These are phyloP conservation scores for Meriones psammophilus DNA, from an alignment of 2,797 vertebrate species.

Conservation along the genomic window DNA sequence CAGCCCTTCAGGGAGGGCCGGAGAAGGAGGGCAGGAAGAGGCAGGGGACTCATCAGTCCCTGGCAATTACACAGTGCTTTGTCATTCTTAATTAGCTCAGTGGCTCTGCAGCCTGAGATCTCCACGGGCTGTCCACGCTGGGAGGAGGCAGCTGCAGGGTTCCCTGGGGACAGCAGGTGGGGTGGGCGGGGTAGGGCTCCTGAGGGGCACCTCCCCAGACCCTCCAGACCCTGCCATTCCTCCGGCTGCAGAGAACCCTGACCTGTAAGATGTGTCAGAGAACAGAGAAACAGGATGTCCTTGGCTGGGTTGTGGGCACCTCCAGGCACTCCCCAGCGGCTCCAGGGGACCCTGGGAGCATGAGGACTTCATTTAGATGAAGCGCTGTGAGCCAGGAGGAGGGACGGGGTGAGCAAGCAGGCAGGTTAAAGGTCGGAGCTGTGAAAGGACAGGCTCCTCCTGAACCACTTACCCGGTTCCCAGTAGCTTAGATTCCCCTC, in stretches of 20 bases:
- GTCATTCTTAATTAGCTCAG: slow-evolving; percentile 71
- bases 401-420: neutral
- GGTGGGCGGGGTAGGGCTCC: neutral
- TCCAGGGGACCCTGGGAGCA: neutral
- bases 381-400: neutral
- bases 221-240: neutral
- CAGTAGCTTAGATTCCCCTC: neutral
- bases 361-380: neutral
- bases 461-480: neutral
- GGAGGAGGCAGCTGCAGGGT: neutral
- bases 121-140: neutral
- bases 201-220: neutral
- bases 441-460: neutral
- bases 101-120: neutral
- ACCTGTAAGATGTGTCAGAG: neutral
- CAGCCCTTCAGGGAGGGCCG: slow-evolving; percentile 14
- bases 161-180: neutral
- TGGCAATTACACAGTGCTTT: slow-evolving; percentile 60
- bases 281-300: neutral
- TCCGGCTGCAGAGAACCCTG: neutral
- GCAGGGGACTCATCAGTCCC: slow-evolving; percentile 32
- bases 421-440: neutral
- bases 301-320: neutral
- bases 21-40: slow-evolving; percentile 42
- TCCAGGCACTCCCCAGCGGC: neutral